Evolutionary conservation across 2,797 vertebrate species (phyloP).

Genomic region (Neomorphus geoffroyi): DNA sequence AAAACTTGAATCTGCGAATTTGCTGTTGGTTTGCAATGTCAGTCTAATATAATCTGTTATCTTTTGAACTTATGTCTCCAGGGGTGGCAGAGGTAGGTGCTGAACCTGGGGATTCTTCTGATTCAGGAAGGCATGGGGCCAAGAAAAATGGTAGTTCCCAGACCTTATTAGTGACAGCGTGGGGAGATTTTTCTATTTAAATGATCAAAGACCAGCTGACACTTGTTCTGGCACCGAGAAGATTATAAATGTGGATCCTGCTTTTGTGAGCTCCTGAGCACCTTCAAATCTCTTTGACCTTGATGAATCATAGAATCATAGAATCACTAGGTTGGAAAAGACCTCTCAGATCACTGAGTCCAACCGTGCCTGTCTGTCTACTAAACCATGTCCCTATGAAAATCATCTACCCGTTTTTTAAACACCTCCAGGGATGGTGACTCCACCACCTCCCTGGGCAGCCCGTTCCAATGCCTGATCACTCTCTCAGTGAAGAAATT

Average conservation of each 20-base stretch:
- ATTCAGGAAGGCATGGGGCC: slow-evolving; percentile 35
- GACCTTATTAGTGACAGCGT: not conserved
- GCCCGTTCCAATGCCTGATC: too few relatives aligned
- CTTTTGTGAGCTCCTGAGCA: slow-evolving; percentile 34
- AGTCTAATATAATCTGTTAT: not conserved
- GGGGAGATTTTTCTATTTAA: slow-evolving; percentile 22
- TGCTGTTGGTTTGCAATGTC: not conserved
- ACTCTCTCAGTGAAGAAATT: too few relatives aligned
- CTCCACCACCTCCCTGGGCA: too few relatives aligned
- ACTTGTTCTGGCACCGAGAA: slow-evolving; percentile 16
- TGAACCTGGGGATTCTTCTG: not conserved
- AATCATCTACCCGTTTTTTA: too few relatives aligned
- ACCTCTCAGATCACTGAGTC: too few relatives aligned
- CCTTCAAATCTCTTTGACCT: slow-evolving; percentile 34
- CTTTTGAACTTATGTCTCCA: not conserved
- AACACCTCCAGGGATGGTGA: too few relatives aligned
- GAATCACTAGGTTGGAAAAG: too few relatives aligned
- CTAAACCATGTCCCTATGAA: too few relatives aligned
- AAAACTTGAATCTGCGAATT: not conserved
- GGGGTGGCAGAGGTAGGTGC: not conserved
- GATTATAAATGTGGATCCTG: not conserved
- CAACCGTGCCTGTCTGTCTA: too few relatives aligned
- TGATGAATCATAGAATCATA: too few relatives aligned
- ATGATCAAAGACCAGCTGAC: slow-evolving; percentile 19
- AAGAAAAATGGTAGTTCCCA: slow-evolving; percentile 45